Percentiles rank a stretch among this genome's conserved stretches.
Conservation (phyloP, 2,797 vertebrate genomes). For the Neosilurus hyrtlii region DNA sequence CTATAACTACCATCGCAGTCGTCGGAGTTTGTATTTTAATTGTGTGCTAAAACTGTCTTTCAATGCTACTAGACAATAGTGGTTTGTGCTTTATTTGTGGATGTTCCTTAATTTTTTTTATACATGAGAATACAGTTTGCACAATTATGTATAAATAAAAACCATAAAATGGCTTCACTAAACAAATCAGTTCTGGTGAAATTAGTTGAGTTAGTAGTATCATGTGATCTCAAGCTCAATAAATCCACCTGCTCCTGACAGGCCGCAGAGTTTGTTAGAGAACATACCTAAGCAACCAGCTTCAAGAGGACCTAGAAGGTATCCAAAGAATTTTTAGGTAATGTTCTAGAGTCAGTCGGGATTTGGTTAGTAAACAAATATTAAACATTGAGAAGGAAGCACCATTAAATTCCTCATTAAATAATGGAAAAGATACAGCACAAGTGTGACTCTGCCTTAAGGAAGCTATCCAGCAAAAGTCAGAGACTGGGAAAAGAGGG, state of each 20-base stretch:
- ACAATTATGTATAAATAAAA: neutral
- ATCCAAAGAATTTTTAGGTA: neutral
- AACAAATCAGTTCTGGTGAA: neutral
- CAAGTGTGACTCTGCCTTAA: neutral
- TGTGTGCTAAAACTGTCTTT: neutral
- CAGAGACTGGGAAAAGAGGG: neutral
- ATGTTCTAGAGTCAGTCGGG: neutral
- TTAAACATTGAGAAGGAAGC: neutral
- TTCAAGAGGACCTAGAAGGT: neutral
- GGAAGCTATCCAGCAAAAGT: neutral
- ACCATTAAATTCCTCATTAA: neutral
- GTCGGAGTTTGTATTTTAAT: neutral
- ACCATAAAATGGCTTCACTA: too few species aligned
- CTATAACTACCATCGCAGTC: neutral
- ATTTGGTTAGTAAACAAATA: neutral
- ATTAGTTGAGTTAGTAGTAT: neutral
- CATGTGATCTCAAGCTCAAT: neutral
- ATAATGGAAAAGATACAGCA: neutral
- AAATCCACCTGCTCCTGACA: neutral
- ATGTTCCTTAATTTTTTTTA: neutral
- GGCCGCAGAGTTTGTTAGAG: neutral
- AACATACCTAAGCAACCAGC: neutral
- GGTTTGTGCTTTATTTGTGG: neutral
- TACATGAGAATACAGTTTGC: neutral
- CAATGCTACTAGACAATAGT: neutral